Evolutionary conservation across 2,113 vertebrate genomes (phyloP).

Genomic region (Saccopteryx leptura): DNA sequence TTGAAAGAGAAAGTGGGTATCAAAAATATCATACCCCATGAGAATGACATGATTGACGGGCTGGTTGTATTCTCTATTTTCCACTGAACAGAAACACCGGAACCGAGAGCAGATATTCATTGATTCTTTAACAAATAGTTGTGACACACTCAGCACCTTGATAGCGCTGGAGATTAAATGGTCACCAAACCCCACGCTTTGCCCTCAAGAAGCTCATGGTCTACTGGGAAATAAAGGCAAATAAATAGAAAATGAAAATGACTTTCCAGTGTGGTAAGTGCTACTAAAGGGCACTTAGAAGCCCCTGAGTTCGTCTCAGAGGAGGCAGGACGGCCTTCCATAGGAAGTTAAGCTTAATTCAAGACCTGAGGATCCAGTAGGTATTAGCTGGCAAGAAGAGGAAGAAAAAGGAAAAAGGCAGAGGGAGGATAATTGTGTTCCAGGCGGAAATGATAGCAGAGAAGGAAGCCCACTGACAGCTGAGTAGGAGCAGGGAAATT

Average conservation of each 20-base stretch:
- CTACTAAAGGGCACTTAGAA: not conserved
- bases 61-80: not conserved
- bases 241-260: not conserved
- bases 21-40: not conserved
- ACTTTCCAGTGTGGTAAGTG: not conserved
- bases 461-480: not conserved
- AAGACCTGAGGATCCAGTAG: not conserved
- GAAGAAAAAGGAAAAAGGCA: not conserved
- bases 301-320: not conserved
- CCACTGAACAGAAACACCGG: not conserved
- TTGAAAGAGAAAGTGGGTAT: slow-evolving; percentile 45
- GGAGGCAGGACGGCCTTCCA: too few species aligned
- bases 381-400: not conserved
- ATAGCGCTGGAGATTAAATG: not conserved
- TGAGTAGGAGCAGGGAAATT: not conserved
- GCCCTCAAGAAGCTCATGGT: not conserved
- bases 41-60: not conserved
- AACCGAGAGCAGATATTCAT: not conserved
- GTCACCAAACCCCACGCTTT: not conserved
- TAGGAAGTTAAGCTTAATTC: not conserved
- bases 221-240: not conserved
- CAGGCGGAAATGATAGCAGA: not conserved
- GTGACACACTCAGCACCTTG: not conserved
- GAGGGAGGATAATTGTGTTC: not conserved
- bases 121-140: not conserved